Base-by-base conservation (phyloP, 2,888 invertebrate genomes). In the Pyrocoelia pectoralis region DNA sequence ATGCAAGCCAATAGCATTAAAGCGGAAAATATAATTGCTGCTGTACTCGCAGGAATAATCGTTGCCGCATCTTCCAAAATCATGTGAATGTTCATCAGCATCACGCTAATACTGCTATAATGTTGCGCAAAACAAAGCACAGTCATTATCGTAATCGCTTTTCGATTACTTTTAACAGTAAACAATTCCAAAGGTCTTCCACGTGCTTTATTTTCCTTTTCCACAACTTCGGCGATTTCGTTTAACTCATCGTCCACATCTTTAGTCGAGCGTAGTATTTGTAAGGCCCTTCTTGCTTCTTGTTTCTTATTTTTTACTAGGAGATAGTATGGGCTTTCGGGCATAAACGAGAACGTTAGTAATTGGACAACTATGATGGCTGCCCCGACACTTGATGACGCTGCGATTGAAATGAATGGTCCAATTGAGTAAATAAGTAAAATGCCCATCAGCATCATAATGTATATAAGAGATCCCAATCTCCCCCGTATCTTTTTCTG, bases 31-130 rank as follows among this genome's bases (percentile, higher is more conserved):
- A 80, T 68, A 51, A 81, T 80, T 1, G 78, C 79, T 0, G 79
- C 75, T 1, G 69, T 69, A 72, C 58, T 70, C 2, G 75, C 66
- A 12, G 75, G 67, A 41, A 80, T 74, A 49, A 77, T 75, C 1
- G 78, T 76, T 2, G 77, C 77, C 0, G 80, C 80, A 55, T 77
- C 75, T 8, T 70, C 69, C 15, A 81, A 59, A 58, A 81, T 81
- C 4, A 74, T 69, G 62, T 81, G 81, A 10, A 81, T 67, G 50
- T 81, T 81, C 81, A 81, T 81, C n/a, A 81, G 48, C 49, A 81
- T 78, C 1, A 81, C 81, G 49, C 76, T 78, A 29, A 81, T 79
- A 24, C 78, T 77, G 40, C 77, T 77, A 56, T 81, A 79, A 65
- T 81, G 80, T 68, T 81, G 81, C 0, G 76, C 74, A 1, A 72